These are phyloP conservation scores for Pica pica DNA, from an alignment of 2,113 vertebrate species.

Conservation along the genomic window DNA sequence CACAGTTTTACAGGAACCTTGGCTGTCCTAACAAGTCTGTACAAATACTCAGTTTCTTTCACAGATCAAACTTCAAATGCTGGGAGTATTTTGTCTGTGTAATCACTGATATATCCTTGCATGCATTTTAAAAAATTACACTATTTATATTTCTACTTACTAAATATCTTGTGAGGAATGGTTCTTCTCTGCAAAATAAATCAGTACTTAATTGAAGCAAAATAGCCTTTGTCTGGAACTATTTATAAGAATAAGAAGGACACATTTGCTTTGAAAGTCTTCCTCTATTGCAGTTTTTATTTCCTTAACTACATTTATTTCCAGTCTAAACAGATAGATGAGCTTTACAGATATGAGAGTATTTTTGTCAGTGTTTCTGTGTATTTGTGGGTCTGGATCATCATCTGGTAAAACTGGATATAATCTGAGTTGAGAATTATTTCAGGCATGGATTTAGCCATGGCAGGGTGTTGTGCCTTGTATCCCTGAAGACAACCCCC, in stretches of 20 bases:
- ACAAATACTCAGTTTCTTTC: not conserved
- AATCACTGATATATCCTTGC: not conserved
- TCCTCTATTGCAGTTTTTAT: not conserved
- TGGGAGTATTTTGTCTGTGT: not conserved
- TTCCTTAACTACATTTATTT: not conserved
- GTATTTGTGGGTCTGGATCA: not conserved
- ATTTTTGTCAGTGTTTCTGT: not conserved
- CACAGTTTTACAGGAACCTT: not conserved
- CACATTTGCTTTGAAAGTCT: not conserved
- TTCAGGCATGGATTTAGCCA: not conserved
- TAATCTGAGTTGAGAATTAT: not conserved
- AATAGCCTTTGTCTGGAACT: not conserved
- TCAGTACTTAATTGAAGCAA: not conserved
- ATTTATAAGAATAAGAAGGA: not conserved
- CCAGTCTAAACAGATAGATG: not conserved
- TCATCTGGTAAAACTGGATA: not conserved
- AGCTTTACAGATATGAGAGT: not conserved
- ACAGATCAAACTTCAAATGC: not conserved
- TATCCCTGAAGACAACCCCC: not conserved
- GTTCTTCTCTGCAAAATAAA: not conserved
- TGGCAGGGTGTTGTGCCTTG: not conserved
- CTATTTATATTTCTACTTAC: not conserved
- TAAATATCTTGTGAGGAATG: not conserved
- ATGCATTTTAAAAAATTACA: fast-evolving
- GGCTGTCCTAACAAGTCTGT: not conserved